Evolutionary conservation across 92 coral and sea anemone genomes (phyloP).

Genomic region (Epizoanthus scotinus): DNA sequence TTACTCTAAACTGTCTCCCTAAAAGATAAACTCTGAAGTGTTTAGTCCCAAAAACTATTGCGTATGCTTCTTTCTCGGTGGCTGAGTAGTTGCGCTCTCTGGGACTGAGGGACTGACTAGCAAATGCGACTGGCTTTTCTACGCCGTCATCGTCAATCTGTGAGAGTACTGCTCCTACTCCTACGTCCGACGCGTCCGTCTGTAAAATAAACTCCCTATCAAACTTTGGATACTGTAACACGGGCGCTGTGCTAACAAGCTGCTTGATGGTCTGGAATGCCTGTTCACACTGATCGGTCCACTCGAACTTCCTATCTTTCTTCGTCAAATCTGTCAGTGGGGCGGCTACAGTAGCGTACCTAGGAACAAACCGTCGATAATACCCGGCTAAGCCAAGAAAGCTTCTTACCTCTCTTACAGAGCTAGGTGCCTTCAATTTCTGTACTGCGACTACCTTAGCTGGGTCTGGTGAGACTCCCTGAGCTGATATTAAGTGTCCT

Average conservation of each 20-base stretch:
- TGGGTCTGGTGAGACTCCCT: slow-evolving; percentile 31
- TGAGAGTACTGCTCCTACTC: slow-evolving; percentile 38
- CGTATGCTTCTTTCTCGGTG: slow-evolving; percentile 47
- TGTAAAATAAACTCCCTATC: slow-evolving; percentile 31
- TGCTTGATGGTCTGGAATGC: neutral
- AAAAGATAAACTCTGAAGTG: slow-evolving; percentile 36
- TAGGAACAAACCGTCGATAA: slow-evolving; percentile 25
- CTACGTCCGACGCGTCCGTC: slow-evolving; percentile 43
- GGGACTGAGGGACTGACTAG: slow-evolving; percentile 15
- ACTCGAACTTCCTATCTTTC: neutral
- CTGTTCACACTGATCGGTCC: slow-evolving; percentile 4
- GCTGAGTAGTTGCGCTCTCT: slow-evolving; percentile 39
- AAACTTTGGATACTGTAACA: slow-evolving; percentile 19
- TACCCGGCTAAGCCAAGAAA: slow-evolving; percentile 36
- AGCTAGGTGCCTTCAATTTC: neutral
- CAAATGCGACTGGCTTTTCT: slow-evolving; percentile 42
- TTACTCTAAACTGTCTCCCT: slow-evolving; percentile 16
- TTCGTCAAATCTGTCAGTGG: slow-evolving; percentile 34
- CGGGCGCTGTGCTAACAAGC: slow-evolving; percentile 13
- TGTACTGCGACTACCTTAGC: slow-evolving; percentile 13
- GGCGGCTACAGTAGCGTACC: slow-evolving; percentile 41
- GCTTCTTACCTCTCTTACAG: slow-evolving; percentile 41
- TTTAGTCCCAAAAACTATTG: slow-evolving; percentile 8
- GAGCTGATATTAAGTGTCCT: slow-evolving; percentile 28
- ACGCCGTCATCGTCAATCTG: slow-evolving; percentile 43